Base-by-base conservation (phyloP, 2,797 vertebrate species). In the Tenualosa ilisha region DNA sequence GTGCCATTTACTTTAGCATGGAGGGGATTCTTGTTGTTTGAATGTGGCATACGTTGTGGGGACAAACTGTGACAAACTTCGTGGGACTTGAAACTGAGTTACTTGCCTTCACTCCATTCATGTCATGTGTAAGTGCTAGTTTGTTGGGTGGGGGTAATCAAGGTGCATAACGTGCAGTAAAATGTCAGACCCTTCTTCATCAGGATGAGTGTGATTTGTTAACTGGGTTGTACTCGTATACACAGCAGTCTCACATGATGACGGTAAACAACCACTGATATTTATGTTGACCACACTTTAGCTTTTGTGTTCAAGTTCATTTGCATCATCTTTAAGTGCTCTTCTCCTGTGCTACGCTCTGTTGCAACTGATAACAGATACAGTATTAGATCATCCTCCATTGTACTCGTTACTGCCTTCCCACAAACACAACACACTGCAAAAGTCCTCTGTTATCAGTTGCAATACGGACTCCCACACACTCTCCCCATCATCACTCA, bases 391-490 rank as follows among this genome's bases (percentile, higher is more conserved):
- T 31, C 68, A 75, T 40, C 31, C 7, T 75, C 37, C 68, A 75
- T 8, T 43, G 3, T 20, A 22, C 40, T 22, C 24, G n/a, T 53
- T 37, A 56, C 24, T 15, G 20, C 82, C 40, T n/a, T 31, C 54
- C 4, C 46, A 49, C 46, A 49, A 49, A 49, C 46, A 49, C 46
- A 49, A 40, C 72, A 43, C 72, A 79, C 72, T 46, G 72, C 8
- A 43, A 12, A 46, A 79, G 72, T 46, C 72, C 6, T 3, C 37
- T 79, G 72, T 79, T 79, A 79, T 79, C 72, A 79, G 72, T 79
- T 79, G 72, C 22, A 43, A 65, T 82, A 22, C 82, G 84, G 40
- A 85, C 26, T 50, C 46, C 65, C 26, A 83, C 84, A 54, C 54
- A 85, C 82, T 37, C 3, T 53, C 83, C 49, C 61, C 63, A 51